These are phyloP conservation scores for Syngnathus acus DNA, from an alignment of 2,797 vertebrate genomes.

Conservation along the genomic window DNA sequence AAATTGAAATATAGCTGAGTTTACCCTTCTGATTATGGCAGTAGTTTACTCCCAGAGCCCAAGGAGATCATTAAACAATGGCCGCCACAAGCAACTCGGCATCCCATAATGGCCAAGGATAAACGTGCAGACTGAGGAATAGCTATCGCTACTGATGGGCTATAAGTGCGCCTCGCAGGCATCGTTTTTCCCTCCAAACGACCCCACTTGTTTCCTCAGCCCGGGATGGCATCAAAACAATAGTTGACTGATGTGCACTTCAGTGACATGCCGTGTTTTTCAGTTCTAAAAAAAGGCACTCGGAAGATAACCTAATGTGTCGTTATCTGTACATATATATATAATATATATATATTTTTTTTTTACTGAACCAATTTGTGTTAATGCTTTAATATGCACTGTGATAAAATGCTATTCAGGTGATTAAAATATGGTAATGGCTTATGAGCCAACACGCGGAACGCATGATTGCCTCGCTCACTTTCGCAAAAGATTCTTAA, in stretches of 20 bases:
- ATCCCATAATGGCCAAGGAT: slow-evolving; percentile 94
- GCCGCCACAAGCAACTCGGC: slow-evolving; percentile 75
- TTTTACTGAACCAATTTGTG: slow-evolving; percentile 36
- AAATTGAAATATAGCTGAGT: slow-evolving; percentile 99
- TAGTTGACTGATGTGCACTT: slow-evolving; percentile 39
- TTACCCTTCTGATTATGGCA: slow-evolving; percentile 99
- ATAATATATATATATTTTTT: slow-evolving; percentile 7
- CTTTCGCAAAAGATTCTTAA: neutral
- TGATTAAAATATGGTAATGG: slow-evolving; percentile 43
- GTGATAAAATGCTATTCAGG: slow-evolving; percentile 48
- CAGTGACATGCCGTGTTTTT: slow-evolving; percentile 29
- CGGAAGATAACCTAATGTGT: slow-evolving; percentile 30
- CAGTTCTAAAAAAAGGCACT: slow-evolving; percentile 30
- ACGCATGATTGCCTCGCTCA: slow-evolving; percentile 4
- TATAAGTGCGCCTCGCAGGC: slow-evolving; percentile 53
- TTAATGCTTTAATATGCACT: slow-evolving; percentile 47
- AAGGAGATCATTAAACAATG: slow-evolving; percentile 96
- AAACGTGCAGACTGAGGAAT: slow-evolving; percentile 88
- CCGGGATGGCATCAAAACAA: slow-evolving; percentile 34
- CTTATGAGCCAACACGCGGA: slow-evolving; percentile 28
- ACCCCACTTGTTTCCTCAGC: slow-evolving; percentile 24
- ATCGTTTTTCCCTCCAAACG: slow-evolving; percentile 26
- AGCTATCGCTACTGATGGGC: slow-evolving; percentile 50
- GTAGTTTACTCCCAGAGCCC: slow-evolving; percentile 88
- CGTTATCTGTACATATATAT: neutral